Evolutionary conservation across 2,113 vertebrate genomes (phyloP), one percentile per base, ranked within the genome.

Genomic region (Myiozetetes cayanensis): DNA sequence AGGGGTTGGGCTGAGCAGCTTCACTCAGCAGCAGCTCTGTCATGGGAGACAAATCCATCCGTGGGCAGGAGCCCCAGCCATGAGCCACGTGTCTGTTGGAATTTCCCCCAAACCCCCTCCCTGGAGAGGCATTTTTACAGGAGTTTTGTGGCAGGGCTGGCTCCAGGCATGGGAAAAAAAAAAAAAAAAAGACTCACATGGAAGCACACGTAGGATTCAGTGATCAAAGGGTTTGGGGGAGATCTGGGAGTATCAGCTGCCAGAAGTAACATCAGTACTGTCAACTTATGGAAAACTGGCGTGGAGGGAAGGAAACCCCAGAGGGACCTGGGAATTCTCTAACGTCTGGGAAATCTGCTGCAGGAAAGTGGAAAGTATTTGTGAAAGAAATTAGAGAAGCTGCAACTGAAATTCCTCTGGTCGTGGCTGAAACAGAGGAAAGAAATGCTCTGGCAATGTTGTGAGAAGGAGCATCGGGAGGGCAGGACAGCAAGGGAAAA

Each of bases 301-400:
- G 0, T 20, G 76, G 73, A 68, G 78, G 59, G 85, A 93, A 61
- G 3, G 2, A 78, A 88, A 33, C 24, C 77, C 88, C 88, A 19
- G 20, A 84, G 87, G 87, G 90, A 92, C 5, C 55, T 77, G 75
- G 75, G 85, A 90, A 93, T 90, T 89, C 90, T 93, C 62, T 72
- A 71, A 74, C 5, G 52, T 85, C 92, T 95, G 92, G 84, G 87
- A 94, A 96, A 90, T 52, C 33, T 86, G 83, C 92, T 81, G 80
- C 71, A 75, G 75, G 43, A 86, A 93, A 86, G 88, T 1, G 15
- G 93, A 90, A 95, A 96, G 50, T 72, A 78, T 93, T 96, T 94
- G 85, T 79, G 81, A 70, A n/a, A 79, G 63, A 82, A 85, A 89
- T 44, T 5, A 56, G 89, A 92, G 56, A 85, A 78, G 72, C 78